Evolutionary conservation across 2,797 vertebrate species (phyloP), one percentile per base, ranked within the genome.

Genomic region (Pangasius macronema): DNA sequence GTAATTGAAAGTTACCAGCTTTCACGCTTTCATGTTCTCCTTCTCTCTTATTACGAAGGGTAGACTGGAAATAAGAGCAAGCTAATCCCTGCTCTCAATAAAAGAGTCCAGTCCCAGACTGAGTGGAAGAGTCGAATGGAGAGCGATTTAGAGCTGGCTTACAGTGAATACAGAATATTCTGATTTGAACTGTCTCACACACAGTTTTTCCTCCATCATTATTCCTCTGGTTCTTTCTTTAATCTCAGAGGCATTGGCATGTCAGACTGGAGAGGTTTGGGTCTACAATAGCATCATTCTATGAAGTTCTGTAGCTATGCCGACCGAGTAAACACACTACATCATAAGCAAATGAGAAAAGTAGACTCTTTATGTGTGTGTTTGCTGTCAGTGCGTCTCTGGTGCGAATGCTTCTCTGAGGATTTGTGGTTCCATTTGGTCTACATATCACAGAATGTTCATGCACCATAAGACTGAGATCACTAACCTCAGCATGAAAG

Each of bases 241-340:
- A 82, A 85, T 86, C 86, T 84, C 57, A 67, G n/a, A 82, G 49
- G 59, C n/a, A 87, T 79, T 82, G 84, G 65, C 33, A 13, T 33
- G 30, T 84, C 61, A 55, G 70, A 82, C 63, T 61, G 42, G 53
- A 86, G 39, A 89, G 76, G 59, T 89, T 84, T 88, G 51, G 72
- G 72, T 59, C 77, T 82, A 91, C 61, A 88, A 85, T 76, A 36
- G 84, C 57, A 86, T 87, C 63, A 36, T 84, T 86, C 70, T 88
- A 39, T 57, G 65, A 65, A 59, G 87, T 49, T 51, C 53, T 67
- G 86, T 83, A 88, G 82, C 88, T 88, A 90, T 91, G 89, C 82
- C 87, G 46, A 89, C 86, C 39, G 65, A 70, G 86, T 85, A 89
- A 90, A 91, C 85, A 90, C 13, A 27, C 68, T 57, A 42, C 30